phyloP scores from a whole-genome alignment of 2,113 vertebrate genomes.

The Eurypyga helias region DNA sequence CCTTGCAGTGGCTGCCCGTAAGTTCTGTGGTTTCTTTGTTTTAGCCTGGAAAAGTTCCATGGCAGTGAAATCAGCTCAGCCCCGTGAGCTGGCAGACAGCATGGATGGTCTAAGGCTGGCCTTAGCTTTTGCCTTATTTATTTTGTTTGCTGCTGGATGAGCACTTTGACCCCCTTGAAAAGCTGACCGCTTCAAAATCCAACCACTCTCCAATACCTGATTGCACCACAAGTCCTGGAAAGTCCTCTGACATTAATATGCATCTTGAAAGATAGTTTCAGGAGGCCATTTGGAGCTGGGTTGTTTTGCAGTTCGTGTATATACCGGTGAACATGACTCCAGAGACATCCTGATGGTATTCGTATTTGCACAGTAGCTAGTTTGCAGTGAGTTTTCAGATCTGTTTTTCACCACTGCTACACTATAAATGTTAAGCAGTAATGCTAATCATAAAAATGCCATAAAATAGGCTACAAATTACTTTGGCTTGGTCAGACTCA shows the following conservation, averaged over 20 bases:
- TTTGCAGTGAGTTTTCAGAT: background rate
- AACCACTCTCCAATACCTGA: background rate
- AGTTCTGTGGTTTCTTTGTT: constrained; percentile 32
- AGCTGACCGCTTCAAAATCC: background rate
- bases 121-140: background rate
- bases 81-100: background rate
- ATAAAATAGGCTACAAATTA: background rate
- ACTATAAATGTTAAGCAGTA: background rate
- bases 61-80: background rate
- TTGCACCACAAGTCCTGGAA: background rate
- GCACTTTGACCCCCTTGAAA: constrained; percentile 17
- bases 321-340: background rate
- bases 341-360: background rate
- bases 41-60: background rate
- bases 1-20: background rate
- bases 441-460: background rate
- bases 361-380: background rate
- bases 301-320: background rate
- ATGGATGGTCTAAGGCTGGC: background rate
- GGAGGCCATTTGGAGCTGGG: background rate
- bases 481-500: background rate
- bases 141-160: constrained; percentile 14
- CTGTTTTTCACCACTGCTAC: background rate
- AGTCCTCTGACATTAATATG: background rate
- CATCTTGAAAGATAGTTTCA: background rate